A percentile compares a stretch with the other conserved stretches of the same genome.
Conservation (phyloP, 2,888 invertebrate species). For the Sturmia bella region DNA sequence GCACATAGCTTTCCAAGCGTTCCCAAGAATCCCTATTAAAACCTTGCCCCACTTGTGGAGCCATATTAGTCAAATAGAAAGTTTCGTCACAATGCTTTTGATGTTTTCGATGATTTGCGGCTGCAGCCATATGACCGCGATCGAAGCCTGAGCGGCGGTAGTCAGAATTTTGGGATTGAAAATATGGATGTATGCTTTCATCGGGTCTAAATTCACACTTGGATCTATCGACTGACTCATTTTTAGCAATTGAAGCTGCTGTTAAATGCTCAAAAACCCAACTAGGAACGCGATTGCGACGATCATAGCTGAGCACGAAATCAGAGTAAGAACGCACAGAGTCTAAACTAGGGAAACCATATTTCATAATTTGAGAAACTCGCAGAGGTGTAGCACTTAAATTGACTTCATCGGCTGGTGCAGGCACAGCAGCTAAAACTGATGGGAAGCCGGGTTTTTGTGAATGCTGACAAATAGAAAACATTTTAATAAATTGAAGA, state of each 20-base stretch:
- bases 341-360: constrained; percentile 95
- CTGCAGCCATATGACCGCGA: constrained; percentile 98
- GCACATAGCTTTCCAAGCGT: constrained; percentile 90
- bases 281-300: constrained; percentile 91
- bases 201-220: constrained; percentile 94
- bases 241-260: constrained; percentile 86
- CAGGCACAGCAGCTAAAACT: constrained; percentile 82
- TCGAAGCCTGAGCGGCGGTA: constrained; percentile 96
- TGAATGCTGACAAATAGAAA: constrained; percentile 66
- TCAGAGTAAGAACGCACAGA: constrained; percentile 94
- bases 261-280: constrained; percentile 99
- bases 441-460: constrained; percentile 87
- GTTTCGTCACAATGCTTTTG: constrained; percentile 95
- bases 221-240: constrained; percentile 89
- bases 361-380: constrained; percentile 93
- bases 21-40: constrained; percentile 97
- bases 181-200: constrained; percentile 90
- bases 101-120: constrained; percentile 91
- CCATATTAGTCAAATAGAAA: constrained; percentile 96
- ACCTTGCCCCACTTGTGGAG: constrained; percentile 96
- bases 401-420: constrained; percentile 79
- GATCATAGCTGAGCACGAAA: constrained; percentile 96
- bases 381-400: constrained; percentile 77
- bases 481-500: neutral
- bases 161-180: constrained; percentile 92